These are phyloP conservation scores for Baronia brevicornis DNA, from an alignment of 2,888 invertebrate species.

Conservation along the genomic window DNA sequence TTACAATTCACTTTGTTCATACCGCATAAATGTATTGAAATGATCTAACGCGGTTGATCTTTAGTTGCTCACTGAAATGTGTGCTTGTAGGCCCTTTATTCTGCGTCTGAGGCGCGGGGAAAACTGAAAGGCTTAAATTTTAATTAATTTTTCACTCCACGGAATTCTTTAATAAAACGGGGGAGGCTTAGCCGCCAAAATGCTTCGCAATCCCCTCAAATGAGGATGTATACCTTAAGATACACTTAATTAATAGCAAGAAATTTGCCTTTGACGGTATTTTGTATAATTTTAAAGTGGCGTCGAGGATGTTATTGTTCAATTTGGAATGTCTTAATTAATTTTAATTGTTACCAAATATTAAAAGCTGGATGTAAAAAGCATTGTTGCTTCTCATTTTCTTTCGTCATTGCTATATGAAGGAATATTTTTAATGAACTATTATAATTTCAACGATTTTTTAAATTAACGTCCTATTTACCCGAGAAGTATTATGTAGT, in stretches of 20 bases:
- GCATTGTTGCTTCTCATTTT: too few relatives aligned
- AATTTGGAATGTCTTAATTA: neutral
- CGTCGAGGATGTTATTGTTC: constrained; percentile 1
- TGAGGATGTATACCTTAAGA: constrained; percentile 39
- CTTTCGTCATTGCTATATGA: too few relatives aligned
- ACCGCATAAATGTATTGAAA: constrained; percentile 56
- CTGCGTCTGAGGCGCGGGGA: constrained; percentile 45
- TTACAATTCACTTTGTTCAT: constrained; percentile 20
- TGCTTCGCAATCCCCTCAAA: constrained; percentile 53
- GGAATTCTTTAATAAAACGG: constrained; percentile 56
- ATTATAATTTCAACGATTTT: too few relatives aligned
- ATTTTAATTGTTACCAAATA: too few relatives aligned
- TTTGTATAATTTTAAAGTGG: constrained; percentile 20
- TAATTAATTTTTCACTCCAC: constrained; percentile 71
- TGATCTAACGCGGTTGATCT: constrained; percentile 64
- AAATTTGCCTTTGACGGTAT: constrained; percentile 36
- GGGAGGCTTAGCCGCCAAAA: constrained; percentile 59
- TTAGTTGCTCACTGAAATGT: constrained; percentile 67
- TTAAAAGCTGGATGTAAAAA: too few relatives aligned
- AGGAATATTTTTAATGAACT: too few relatives aligned
- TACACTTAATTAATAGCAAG: constrained; percentile 49
- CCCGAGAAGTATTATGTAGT: too few relatives aligned
- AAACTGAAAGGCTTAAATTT: constrained; percentile 61
- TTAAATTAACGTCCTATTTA: too few relatives aligned
- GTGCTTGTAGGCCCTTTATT: constrained; percentile 50